Percentiles rank a stretch among this genome's conserved stretches.
Evolutionary conservation across 2,888 invertebrate genomes (phyloP).

Genomic region (Sclerodermus sp.): DNA sequence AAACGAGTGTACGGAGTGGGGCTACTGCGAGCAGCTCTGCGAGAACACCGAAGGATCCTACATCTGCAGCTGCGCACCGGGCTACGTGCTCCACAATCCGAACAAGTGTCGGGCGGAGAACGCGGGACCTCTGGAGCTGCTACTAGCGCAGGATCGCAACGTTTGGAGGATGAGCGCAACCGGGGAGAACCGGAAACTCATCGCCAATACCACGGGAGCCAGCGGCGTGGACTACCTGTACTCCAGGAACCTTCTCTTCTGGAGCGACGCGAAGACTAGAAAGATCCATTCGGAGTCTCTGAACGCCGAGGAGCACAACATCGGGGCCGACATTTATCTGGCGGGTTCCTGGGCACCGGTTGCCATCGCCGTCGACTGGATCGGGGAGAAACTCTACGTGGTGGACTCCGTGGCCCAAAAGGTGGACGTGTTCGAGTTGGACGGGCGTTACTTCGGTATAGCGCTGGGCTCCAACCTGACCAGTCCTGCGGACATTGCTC

Average conservation of each 20-base stretch:
- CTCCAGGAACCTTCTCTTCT: slow-evolving; percentile 75
- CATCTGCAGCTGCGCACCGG: slow-evolving; percentile 79
- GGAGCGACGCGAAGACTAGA: slow-evolving; percentile 87
- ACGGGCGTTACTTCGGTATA: slow-evolving; percentile 85
- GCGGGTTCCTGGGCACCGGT: slow-evolving; percentile 89
- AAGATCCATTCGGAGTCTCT: slow-evolving; percentile 67
- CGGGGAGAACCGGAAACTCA: slow-evolving; percentile 65
- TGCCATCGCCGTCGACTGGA: slow-evolving; percentile 94
- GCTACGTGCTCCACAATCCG: slow-evolving; percentile 69
- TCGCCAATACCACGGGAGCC: slow-evolving; percentile 82
- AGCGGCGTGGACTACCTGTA: slow-evolving; percentile 86
- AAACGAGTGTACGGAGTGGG: slow-evolving; percentile 91
- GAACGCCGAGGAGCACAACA: slow-evolving; percentile 26
- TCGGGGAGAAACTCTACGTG: slow-evolving; percentile 93
- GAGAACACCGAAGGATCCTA: slow-evolving; percentile 85
- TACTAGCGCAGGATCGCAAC: slow-evolving; percentile 73
- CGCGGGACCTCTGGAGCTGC: slow-evolving; percentile 62
- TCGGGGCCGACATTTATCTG: slow-evolving; percentile 70
- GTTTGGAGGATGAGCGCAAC: slow-evolving; percentile 69
- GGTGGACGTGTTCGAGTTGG: slow-evolving; percentile 90
- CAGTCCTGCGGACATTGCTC: slow-evolving; percentile 85
- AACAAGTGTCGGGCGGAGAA: slow-evolving; percentile 68
- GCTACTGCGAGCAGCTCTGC: slow-evolving; percentile 93
- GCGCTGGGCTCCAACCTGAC: slow-evolving; percentile 90
- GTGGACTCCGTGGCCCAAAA: slow-evolving; percentile 91